phyloP scores from a whole-genome alignment of 2,113 vertebrate species.

The Sitta europaea region DNA sequence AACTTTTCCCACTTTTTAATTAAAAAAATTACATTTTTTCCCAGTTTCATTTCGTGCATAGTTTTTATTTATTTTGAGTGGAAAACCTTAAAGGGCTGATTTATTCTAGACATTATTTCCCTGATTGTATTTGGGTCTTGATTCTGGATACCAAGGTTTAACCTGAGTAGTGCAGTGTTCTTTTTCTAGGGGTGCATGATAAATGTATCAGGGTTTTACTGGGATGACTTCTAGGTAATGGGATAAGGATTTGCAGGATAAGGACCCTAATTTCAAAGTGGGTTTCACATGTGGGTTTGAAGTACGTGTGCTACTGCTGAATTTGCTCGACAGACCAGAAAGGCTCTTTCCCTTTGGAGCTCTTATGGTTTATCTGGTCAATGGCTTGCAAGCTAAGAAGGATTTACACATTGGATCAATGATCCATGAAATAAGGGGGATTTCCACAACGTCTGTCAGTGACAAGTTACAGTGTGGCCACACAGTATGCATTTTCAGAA shows the following conservation, averaged over 20 bases:
- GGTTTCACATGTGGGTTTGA: conserved; percentile 15
- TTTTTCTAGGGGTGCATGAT: background rate
- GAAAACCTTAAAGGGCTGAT: background rate
- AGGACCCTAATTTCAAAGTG: conserved; percentile 16
- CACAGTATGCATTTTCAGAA: conserved; percentile 35
- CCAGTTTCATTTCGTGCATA: background rate
- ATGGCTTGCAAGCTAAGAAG: conserved; percentile 43
- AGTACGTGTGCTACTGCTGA: conserved; percentile 20
- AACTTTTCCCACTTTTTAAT: background rate
- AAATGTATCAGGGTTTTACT: background rate
- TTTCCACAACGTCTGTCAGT: conserved; percentile 44
- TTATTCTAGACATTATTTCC: background rate
- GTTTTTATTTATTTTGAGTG: background rate
- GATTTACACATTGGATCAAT: conserved; percentile 57
- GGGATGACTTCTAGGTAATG: background rate
- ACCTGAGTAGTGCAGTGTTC: background rate
- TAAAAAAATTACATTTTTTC: fast-evolving
- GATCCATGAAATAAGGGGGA: conserved; percentile 64
- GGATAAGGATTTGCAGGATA: conserved; percentile 6
- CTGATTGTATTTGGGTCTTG: background rate
- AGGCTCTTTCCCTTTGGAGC: conserved; percentile 47
- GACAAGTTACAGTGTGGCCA: conserved; percentile 50
- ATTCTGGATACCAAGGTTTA: background rate
- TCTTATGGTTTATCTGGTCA: conserved; percentile 59
- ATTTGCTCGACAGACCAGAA: conserved; percentile 30